These are phyloP conservation scores for Mizuhopecten yessoensis DNA, from an alignment of 1,140 invertebrate genomes.

Conservation along the genomic window DNA sequence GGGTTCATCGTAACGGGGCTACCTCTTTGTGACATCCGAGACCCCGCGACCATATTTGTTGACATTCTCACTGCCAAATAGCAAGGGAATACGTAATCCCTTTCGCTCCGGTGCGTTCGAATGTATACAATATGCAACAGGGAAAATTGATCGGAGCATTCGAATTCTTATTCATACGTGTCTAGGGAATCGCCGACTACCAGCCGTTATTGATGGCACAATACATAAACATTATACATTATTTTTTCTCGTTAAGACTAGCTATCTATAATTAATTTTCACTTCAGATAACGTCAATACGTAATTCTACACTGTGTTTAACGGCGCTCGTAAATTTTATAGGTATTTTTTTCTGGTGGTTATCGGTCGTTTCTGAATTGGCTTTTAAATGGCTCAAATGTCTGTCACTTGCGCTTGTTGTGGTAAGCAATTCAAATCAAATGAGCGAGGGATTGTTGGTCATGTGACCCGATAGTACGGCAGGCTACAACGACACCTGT, in stretches of 20 bases:
- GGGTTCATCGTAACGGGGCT: neutral
- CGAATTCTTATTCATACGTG: neutral
- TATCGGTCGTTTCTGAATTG: neutral
- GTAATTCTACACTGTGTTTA: neutral
- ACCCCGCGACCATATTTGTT: neutral
- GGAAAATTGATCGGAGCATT: slow-evolving; percentile 5
- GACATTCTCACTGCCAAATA: neutral
- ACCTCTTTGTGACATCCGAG: neutral
- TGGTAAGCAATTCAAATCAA: neutral
- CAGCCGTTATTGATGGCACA: neutral
- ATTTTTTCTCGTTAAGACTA: slow-evolving; percentile 7
- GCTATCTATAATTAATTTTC: slow-evolving; percentile 35
- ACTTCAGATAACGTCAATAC: neutral
- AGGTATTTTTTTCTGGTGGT: neutral
- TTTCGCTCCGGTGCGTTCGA: slow-evolving; percentile 30
- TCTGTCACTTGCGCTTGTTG: neutral
- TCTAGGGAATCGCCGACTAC: neutral
- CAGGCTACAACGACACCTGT: no score
- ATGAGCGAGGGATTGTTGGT: neutral
- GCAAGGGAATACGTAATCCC: slow-evolving; percentile 3
- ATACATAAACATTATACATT: neutral
- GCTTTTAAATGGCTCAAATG: neutral
- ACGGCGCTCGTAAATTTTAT: neutral
- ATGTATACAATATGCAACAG: neutral
- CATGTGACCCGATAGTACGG: neutral